Conservation (phyloP, 2,888 invertebrate genomes). For the Trissonchulus latispiculum region DNA sequence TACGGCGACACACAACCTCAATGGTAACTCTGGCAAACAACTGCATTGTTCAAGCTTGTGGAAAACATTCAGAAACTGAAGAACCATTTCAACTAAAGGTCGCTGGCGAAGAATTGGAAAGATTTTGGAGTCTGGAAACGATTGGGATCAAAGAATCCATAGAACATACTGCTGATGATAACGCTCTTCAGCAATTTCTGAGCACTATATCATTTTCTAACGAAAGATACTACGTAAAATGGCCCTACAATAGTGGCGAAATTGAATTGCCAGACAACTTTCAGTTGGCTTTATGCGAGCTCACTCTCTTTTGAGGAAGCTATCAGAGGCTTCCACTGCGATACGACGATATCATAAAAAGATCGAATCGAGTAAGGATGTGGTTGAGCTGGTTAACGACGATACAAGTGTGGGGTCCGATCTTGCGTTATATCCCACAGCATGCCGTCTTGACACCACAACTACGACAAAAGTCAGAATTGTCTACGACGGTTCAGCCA, state of each 20-base stretch:
- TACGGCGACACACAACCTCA: too few relatives aligned
- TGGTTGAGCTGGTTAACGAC: too few relatives aligned
- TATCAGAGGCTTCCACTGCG: constrained; percentile 11
- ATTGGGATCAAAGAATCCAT: neutral
- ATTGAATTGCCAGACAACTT: neutral
- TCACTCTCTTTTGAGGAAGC: too few relatives aligned
- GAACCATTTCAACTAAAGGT: too few relatives aligned
- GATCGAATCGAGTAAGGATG: too few relatives aligned
- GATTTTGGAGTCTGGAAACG: neutral
- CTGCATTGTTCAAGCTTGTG: too few relatives aligned
- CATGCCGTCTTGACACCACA: constrained; percentile 25
- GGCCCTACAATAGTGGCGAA: neutral
- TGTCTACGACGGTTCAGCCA: constrained; percentile 31
- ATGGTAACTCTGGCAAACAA: neutral
- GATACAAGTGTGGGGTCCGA: too few relatives aligned
- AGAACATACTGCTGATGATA: neutral
- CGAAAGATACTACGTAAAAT: neutral
- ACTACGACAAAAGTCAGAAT: constrained; percentile 28
- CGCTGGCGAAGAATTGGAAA: neutral
- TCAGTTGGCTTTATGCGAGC: neutral
- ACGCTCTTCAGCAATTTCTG: neutral
- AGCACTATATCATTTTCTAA: neutral
- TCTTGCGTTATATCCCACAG: constrained; percentile 26
- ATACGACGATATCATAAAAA: constrained; percentile 20
- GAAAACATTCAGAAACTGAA: neutral